phyloP scores from a whole-genome alignment of 2,113 vertebrate genomes.

The Maccullochella peelii region DNA sequence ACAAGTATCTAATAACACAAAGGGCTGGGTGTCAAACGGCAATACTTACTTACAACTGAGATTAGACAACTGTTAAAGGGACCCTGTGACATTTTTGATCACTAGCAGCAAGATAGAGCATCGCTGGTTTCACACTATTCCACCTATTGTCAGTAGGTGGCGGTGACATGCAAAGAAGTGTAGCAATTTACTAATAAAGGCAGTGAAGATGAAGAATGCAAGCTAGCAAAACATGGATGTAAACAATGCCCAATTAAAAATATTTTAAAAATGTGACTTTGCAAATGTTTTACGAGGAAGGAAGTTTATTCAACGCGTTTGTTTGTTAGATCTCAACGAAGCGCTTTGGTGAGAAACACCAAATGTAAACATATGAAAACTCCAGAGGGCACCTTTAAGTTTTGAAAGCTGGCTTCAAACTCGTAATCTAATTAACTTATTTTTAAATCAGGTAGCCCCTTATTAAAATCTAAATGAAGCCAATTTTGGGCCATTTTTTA shows the following conservation, averaged over 20 bases:
- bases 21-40: background rate
- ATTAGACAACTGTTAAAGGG: background rate
- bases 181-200: background rate
- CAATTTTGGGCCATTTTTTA: too few relatives aligned
- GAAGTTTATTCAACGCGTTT: background rate
- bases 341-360: background rate
- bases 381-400: too few relatives aligned
- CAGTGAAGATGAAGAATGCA: background rate
- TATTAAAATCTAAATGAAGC: too few relatives aligned
- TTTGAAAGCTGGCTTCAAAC: too few relatives aligned
- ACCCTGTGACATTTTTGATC: background rate
- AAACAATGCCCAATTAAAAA: too few relatives aligned
- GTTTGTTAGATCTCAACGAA: background rate
- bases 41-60: background rate
- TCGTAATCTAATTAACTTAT: too few relatives aligned
- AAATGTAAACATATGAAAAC: background rate
- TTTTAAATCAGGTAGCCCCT: too few relatives aligned
- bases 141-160: background rate
- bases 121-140: background rate
- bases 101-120: background rate
- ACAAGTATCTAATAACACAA: conserved; percentile 17
- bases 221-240: background rate
- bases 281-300: background rate
- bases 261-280: too few relatives aligned
- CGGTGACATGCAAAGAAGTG: background rate